Evolutionary conservation across 2,113 vertebrate species (phyloP).

Genomic region (Fulica atra): DNA sequence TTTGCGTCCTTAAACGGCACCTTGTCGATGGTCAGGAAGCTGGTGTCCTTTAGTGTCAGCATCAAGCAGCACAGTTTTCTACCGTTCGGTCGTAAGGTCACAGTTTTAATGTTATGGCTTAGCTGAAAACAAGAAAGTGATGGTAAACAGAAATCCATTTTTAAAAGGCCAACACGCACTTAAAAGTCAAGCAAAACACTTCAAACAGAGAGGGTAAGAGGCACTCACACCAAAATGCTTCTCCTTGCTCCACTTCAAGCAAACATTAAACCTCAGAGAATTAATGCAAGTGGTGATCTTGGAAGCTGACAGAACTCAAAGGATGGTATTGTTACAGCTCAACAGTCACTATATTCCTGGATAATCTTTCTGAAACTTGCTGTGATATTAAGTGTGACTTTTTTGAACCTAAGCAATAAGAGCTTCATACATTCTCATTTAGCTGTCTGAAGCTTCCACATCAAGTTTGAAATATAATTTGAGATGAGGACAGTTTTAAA

Average conservation of each 20-base stretch:
- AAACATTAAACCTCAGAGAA: not conserved
- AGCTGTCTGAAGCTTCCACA: not conserved
- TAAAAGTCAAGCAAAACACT: not conserved
- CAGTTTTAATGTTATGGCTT: constrained; percentile 93
- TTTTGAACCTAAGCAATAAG: not conserved
- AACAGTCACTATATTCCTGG: not conserved
- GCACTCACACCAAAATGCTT: not conserved
- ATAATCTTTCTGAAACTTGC: not conserved
- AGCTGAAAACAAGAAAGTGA: constrained; percentile 76
- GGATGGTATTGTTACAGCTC: not conserved
- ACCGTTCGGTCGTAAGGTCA: constrained; percentile 79
- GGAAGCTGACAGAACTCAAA: not conserved
- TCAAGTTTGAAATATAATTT: not conserved
- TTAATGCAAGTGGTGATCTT: not conserved
- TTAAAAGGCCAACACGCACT: not conserved
- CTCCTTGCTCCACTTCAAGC: not conserved
- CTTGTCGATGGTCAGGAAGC: constrained; percentile 88
- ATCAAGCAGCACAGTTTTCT: constrained; percentile 82
- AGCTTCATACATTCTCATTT: not conserved
- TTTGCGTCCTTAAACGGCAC: constrained; percentile 81
- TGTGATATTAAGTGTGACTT: not conserved
- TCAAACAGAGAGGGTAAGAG: not conserved
- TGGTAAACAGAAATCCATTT: not conserved
- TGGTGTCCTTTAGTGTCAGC: constrained; percentile 88
- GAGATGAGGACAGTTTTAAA: not conserved